Evolutionary conservation across 2,797 vertebrate genomes (phyloP), one percentile per base, ranked within the genome.

Genomic region (Passerculus sandwichensis): DNA sequence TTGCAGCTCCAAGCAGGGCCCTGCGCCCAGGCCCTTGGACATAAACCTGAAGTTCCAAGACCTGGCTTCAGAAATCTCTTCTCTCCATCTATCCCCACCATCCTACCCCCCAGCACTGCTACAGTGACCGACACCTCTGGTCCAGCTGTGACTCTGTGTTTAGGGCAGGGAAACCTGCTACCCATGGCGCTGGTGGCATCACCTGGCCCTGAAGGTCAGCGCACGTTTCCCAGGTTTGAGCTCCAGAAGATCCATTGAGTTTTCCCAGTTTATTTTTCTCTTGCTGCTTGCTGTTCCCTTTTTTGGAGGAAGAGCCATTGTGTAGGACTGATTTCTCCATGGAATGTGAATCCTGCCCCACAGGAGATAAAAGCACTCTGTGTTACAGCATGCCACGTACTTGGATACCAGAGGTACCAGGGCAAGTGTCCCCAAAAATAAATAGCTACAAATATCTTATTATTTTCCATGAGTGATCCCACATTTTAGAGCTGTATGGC

Each of bases 361-460:
- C 27, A 59, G 5, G 21, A 73, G 38, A 42, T 21, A 0, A 2
- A 51, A 71, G 23, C 36, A 8, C 23, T 15, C 42, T 79, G 27
- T n/a, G 10, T 8, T 5, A 60, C 45, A 76, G 15, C 7, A 2
- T 8, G 3, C 7, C 32, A 23, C 0, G 1, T 17, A 21, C 25
- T 54, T 34, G 15, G 36, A 34, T 32, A 53, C 4, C 26, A 36
- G 57, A 80, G 32, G 36, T 22, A 26, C 15, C 40, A n/a, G 38
- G 16, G 11, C 26, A 84, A 70, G 20, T 19, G 6, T 38, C 38
- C 45, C 57, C 73, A 4, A 2, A 42, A 93, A 74, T 23, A 81
- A 67, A 73, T 6, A 30, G 9, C 3, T 50, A 34, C 38, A 76
- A 88, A 56, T 15, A 70, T 30, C 50, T 61, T 69, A 15, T 40